Evolutionary conservation across 2,113 vertebrate genomes (phyloP), one percentile per base, ranked within the genome.

Genomic region (Triplophysa dalaica): DNA sequence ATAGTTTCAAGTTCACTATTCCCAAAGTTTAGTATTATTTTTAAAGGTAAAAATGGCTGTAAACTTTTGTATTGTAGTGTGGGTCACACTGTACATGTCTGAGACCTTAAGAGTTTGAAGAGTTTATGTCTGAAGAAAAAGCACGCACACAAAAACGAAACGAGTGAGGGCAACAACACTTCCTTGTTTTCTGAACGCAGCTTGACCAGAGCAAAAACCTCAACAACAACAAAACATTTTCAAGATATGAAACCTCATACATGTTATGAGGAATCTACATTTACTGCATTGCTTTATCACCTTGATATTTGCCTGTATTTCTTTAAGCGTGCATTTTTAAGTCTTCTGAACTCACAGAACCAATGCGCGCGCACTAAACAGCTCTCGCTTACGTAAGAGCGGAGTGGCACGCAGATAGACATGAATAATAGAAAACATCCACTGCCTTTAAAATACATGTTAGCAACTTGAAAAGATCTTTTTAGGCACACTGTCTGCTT

Each of bases 361-460:
- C 26, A 75, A 62, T 54, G 38, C 72, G 73, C 73, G 38, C 73
- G 48, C 45, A 50, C 50, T 75, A 13, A 75, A 75, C 72, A 75
- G 52, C 72, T 26, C 72, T 56, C 22, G 73, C 41, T 75, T 75
- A 63, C 41, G 58, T 75, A 75, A 75, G n/a, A 75, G 16, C 58
- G 43, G 60, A 38, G 21, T 12, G 60, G 58, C 41, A 45, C 21
- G 22, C 43, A 22, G 41, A 75, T 19, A 48, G n/a, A 69, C 33
- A 79, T 52, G 26, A 68, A 69, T 64, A 3, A 26, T 45, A 62
- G 17, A 16, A 61, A 45, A 72, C 68, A 33, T 54, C n/a, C 24
- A 33, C 52, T 24, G 4, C 4, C 21, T 26, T 43, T 63, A 50
- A 29, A 48, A 75, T 17, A 61, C n/a, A 38, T 10, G 11, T 19